Evolutionary conservation across 2,888 invertebrate species (phyloP), one percentile per base, ranked within the genome.

Genomic region (Glyphotaelius pellucidus): DNA sequence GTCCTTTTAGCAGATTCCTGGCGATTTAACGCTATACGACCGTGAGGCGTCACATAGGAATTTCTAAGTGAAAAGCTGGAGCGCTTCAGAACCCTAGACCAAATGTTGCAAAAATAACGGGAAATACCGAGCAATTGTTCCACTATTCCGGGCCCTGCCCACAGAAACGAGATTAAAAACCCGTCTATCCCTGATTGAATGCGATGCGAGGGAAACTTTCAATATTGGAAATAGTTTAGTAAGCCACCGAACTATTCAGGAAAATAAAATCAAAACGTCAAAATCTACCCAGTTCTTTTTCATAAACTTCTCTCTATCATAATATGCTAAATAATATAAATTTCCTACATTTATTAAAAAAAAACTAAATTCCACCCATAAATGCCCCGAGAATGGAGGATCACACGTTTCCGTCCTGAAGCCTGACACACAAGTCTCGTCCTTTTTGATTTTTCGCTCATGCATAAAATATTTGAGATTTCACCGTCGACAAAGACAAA

Each of bases 1-100:
- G 35, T 83, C 86, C 42, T 86, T 42, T 86, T 42, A 42, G 86
- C 86, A 42, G 86, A 86, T 86, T 86, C 86, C 86, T 86, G 86
- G 47, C 38, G 47, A 86, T 86, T 85, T 85, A 42, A 42, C 86
- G 30, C 47, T 15, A 12, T 42, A 42, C 67, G 42, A n/a, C n/a
- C 25, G 86, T 25, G 42, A n/a, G 15, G 86, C 86, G 86, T 25
- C 86, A n/a, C 30, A 30, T 11, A 42, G 86, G 47, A 85, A 85
- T 85, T 67, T 25, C 19, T 9, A 67, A 25, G 67, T 67, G 67
- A 67, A 67, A 67, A n/a, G 32, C 81, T 31, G 81, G 81, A 35
- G 32, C 81, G 81, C 81, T 32, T 83, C 32, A 83, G 32, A 83
- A 67, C 67, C 9, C 3, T 25, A 67, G n/a, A 67, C 67, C 9